Evolutionary conservation across 2,113 vertebrate species (phyloP).

Genomic region (Megalops atlanticus): DNA sequence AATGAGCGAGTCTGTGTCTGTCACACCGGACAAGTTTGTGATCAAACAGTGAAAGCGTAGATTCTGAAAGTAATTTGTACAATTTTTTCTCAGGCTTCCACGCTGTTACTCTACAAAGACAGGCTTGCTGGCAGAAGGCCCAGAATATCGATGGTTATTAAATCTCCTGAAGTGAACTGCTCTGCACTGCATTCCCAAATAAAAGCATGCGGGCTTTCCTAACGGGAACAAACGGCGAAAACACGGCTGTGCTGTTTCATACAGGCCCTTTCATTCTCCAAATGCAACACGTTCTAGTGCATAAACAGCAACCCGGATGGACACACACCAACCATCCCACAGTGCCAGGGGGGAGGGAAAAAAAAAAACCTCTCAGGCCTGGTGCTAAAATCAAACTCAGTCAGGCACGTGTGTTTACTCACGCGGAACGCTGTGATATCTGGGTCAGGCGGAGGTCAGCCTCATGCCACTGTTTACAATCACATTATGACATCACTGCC

Average conservation of each 20-base stretch:
- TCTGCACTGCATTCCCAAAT: not conserved
- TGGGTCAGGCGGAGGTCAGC: conserved; percentile 51
- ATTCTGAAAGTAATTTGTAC: not conserved
- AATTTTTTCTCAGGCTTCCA: not conserved
- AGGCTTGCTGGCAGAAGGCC: not conserved
- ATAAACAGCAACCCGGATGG: conserved; percentile 27
- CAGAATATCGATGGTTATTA: conserved; percentile 13
- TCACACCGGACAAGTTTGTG: too few species aligned
- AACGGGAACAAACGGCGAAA: not conserved
- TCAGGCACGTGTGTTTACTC: conserved; percentile 24
- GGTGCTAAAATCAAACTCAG: conserved; percentile 38
- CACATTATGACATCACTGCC: conserved; percentile 40
- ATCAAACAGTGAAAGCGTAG: too few species aligned
- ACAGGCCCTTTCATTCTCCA: not conserved
- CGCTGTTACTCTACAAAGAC: conserved; percentile 3
- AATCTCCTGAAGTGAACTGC: conserved; percentile 5
- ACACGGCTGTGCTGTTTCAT: conserved; percentile 1
- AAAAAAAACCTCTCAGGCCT: not conserved
- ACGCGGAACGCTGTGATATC: conserved; percentile 31
- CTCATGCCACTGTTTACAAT: conserved; percentile 44
- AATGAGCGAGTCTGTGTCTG: too few species aligned
- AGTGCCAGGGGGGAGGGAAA: not conserved
- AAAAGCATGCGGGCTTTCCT: not conserved
- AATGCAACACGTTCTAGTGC: not conserved
- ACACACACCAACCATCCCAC: not conserved